Percentiles rank a stretch among this genome's conserved stretches.
phyloP scores from a whole-genome alignment of 2,797 vertebrate species.

The Aphelocoma californica region DNA sequence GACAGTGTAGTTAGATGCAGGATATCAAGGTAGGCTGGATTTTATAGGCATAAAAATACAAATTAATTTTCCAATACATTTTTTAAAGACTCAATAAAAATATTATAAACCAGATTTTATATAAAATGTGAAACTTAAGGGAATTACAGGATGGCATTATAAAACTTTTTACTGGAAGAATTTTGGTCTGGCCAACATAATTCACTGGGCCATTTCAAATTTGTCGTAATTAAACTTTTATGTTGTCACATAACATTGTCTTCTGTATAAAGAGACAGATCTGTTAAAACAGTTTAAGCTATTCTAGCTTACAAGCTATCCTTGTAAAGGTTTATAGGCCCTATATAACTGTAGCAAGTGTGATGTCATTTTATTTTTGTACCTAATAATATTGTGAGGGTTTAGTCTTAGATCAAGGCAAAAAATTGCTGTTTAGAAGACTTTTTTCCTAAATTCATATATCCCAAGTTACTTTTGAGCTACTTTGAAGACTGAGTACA shows the following conservation, averaged over 20 bases:
- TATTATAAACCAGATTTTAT: not conserved
- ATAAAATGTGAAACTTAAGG: not conserved
- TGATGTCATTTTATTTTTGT: not conserved
- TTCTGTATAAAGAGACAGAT: not conserved
- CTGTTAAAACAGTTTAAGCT: not conserved
- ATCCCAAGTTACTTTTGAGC: not conserved
- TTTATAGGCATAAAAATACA: not conserved
- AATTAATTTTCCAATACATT: not conserved
- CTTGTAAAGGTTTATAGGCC: not conserved
- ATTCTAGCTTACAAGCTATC: not conserved
- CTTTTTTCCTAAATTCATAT: not conserved
- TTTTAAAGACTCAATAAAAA: not conserved
- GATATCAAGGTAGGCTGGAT: not conserved
- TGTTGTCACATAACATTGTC: not conserved
- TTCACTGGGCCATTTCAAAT: not conserved
- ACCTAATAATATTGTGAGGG: not conserved
- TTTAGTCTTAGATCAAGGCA: not conserved
- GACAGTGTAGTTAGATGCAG: not conserved
- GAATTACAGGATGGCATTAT: not conserved
- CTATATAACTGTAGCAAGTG: not conserved
- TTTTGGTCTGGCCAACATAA: not conserved
- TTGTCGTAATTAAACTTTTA: conserved; percentile 3
- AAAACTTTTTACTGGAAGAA: conserved; percentile 6
- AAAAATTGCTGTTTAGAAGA: not conserved
- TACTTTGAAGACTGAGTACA: not conserved